phyloP scores from a whole-genome alignment of 2,797 vertebrate species.

The Smutsia gigantea region DNA sequence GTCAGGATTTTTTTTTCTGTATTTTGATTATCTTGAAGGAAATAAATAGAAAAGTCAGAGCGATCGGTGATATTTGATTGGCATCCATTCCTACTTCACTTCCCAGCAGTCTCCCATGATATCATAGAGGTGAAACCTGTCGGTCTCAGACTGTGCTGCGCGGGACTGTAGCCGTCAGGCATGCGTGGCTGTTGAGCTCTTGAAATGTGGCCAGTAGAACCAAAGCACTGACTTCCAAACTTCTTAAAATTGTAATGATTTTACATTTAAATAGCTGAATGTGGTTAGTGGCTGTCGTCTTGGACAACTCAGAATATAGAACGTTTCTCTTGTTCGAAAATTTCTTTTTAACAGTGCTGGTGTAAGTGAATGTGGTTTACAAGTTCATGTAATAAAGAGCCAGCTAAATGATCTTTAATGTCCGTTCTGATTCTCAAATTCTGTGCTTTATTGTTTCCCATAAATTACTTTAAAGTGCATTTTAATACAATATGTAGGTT shows the following conservation, averaged over 20 bases:
- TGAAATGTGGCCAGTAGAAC: not conserved
- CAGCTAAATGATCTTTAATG: not conserved
- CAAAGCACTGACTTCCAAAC: not conserved
- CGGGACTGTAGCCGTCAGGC: too few species aligned
- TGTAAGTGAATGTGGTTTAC: not conserved
- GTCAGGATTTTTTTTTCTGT: not conserved
- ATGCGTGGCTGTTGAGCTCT: rapidly evolving
- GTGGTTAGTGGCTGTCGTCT: not conserved
- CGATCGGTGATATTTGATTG: not conserved
- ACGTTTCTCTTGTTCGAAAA: not conserved
- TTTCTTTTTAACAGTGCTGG: not conserved
- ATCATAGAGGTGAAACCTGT: rapidly evolving
- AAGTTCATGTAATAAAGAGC: not conserved
- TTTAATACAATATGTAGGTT: not conserved
- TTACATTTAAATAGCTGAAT: not conserved
- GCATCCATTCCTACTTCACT: not conserved
- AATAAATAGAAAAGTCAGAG: not conserved
- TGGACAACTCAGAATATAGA: not conserved
- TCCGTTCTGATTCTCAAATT: not conserved
- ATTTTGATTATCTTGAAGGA: not conserved
- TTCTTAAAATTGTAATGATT: not conserved
- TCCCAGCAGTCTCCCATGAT: not conserved
- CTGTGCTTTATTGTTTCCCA: not conserved
- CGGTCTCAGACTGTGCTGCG: not conserved
- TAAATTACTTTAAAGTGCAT: not conserved